phyloP scores from a whole-genome alignment of 2,797 vertebrate genomes.

The Xenopus petersii region DNA sequence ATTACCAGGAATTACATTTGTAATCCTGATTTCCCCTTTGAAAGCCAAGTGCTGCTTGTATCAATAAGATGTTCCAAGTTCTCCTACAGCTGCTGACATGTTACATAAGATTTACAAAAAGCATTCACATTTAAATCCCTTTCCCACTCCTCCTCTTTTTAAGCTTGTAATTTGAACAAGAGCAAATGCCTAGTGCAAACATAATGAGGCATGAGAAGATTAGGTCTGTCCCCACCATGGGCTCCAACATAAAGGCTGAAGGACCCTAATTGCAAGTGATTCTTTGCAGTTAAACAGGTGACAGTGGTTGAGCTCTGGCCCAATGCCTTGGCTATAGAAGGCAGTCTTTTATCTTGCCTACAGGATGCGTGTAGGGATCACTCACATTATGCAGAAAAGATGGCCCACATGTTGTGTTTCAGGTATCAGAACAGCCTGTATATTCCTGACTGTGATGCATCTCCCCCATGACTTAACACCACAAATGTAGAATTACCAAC shows the following conservation, averaged over 20 bases:
- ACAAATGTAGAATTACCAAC: no score
- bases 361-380: no score
- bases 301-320: background rate
- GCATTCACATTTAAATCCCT: slow-evolving; percentile 43
- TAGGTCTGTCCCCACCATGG: slow-evolving; percentile 31
- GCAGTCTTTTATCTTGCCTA: background rate
- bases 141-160: slow-evolving; percentile 13
- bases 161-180: slow-evolving; percentile 39
- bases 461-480: no score
- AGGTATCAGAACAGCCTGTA: background rate
- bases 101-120: slow-evolving; percentile 37
- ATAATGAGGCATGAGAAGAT: slow-evolving; percentile 50
- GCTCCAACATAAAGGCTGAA: slow-evolving; percentile 21
- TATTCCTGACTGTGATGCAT: background rate
- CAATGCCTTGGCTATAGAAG: background rate
- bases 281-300: slow-evolving; percentile 20
- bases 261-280: slow-evolving; percentile 18
- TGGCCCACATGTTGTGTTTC: no score
- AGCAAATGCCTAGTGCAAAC: slow-evolving; percentile 29
- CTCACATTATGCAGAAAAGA: no score
- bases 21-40: slow-evolving; percentile 13
- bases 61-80: slow-evolving; percentile 28
- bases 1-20: slow-evolving; percentile 21
- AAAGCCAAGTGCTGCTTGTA: slow-evolving; percentile 20
- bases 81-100: slow-evolving; percentile 35